Evolutionary conservation across 1,140 invertebrate species (phyloP).

Genomic region (Zaprionus inermis): DNA sequence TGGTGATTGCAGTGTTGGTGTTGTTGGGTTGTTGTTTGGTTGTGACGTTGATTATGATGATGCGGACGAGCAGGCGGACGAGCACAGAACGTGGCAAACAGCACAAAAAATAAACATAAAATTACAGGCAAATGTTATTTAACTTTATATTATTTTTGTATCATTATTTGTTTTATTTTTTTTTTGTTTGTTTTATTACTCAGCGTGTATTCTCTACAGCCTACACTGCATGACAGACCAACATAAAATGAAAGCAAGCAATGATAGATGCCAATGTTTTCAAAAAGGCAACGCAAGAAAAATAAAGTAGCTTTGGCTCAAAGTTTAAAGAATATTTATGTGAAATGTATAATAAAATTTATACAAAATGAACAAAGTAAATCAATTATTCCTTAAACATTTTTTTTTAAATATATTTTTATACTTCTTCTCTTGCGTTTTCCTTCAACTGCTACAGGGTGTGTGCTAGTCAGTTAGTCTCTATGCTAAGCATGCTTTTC

Average conservation of each 20-base stretch:
- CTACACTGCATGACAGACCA: constrained; percentile 4
- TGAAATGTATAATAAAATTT: background rate
- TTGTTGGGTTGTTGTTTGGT: constrained; percentile 26
- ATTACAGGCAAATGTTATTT: constrained; percentile 78
- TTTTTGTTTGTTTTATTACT: background rate
- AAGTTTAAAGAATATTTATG: background rate
- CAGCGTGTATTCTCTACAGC: constrained; percentile 35
- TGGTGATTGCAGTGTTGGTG: constrained; percentile 21
- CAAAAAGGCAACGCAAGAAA: background rate
- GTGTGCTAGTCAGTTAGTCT: constrained; percentile 15
- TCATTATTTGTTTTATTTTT: background rate
- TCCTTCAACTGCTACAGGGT: constrained; percentile 6
- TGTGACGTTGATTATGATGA: constrained; percentile 51
- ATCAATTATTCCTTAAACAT: background rate
- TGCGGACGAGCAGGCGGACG: constrained; percentile 57
- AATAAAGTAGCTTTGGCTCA: background rate
- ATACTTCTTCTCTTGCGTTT: background rate
- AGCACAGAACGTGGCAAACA: constrained; percentile 62
- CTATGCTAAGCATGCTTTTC: constrained; percentile 31
- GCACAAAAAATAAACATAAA: constrained; percentile 52
- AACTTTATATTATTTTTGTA: constrained; percentile 34
- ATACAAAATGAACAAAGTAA: background rate
- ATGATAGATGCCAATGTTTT: background rate
- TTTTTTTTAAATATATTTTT: background rate
- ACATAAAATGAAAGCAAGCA: background rate